phyloP scores from a whole-genome alignment of 2,888 invertebrate species.

The Eilema depressum region DNA sequence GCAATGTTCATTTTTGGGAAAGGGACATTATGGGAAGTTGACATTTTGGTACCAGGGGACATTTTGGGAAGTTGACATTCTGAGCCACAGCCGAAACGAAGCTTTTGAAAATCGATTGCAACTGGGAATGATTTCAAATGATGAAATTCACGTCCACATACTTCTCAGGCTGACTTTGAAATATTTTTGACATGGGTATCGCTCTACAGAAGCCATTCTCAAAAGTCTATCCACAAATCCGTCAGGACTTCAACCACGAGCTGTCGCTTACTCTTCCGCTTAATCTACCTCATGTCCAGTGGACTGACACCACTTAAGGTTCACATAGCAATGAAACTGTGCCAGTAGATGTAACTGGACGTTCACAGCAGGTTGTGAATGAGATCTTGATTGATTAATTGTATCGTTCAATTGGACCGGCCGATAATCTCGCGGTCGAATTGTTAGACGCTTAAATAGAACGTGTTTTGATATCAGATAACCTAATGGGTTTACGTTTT shows the following conservation, averaged over 20 bases:
- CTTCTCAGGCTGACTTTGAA: no score
- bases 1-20: no score
- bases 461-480: constrained; percentile 8
- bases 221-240: neutral
- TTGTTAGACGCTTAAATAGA: constrained; percentile 7
- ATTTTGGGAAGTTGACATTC: no score
- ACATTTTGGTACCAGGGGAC: no score
- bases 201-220: no score
- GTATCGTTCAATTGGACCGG: constrained; percentile 38
- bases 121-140: no score
- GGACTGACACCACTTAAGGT: constrained; percentile 33
- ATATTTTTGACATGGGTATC: no score
- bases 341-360: constrained; percentile 48
- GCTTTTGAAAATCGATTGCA: no score
- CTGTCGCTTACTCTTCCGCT: neutral
- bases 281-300: constrained; percentile 2
- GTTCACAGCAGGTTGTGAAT: constrained; percentile 54
- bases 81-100: no score
- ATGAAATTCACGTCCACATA: no score
- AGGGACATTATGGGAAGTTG: no score
- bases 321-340: constrained; percentile 52
- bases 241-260: neutral
- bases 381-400: constrained; percentile 57
- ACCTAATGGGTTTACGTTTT: neutral
- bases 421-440: constrained; percentile 32